Evolutionary conservation across 2,888 invertebrate genomes (phyloP).

Genomic region (Phortica magna): DNA sequence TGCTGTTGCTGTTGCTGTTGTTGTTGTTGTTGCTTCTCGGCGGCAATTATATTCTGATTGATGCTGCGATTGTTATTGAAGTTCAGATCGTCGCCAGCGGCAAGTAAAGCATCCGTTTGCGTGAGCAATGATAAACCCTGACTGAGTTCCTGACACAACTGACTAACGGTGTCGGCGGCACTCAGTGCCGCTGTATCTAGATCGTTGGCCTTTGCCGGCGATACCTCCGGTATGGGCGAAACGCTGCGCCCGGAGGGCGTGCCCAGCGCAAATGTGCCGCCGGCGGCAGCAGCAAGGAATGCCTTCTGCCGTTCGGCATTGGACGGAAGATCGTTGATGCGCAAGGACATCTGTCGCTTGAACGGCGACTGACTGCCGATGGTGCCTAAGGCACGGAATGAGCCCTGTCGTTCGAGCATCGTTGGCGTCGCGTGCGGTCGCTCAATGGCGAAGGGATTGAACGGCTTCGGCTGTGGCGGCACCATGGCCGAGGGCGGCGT

Average conservation of each 20-base stretch:
- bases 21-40: conserved; percentile 67
- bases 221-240: conserved; percentile 88
- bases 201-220: conserved; percentile 79
- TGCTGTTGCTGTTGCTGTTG: conserved; percentile 16
- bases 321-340: conserved; percentile 96
- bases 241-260: conserved; percentile 79
- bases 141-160: conserved; percentile 88
- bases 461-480: conserved; percentile 81
- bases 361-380: conserved; percentile 90
- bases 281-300: conserved; percentile 74
- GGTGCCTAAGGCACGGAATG: conserved; percentile 93
- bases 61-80: conserved; percentile 80
- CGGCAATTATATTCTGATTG: conserved; percentile 79
- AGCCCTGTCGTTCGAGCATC: conserved; percentile 96
- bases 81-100: conserved; percentile 79
- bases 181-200: conserved; percentile 70
- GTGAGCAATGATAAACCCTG: conserved; percentile 84
- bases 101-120: conserved; percentile 79
- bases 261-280: conserved; percentile 60
- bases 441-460: conserved; percentile 96
- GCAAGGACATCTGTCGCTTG: conserved; percentile 96
- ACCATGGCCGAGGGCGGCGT: conserved; percentile 76
- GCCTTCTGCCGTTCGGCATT: conserved; percentile 89
- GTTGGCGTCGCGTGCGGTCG: conserved; percentile 97
- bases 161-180: conserved; percentile 81